Evolutionary conservation across 2,888 invertebrate genomes (phyloP).

Genomic region (Troides helena): DNA sequence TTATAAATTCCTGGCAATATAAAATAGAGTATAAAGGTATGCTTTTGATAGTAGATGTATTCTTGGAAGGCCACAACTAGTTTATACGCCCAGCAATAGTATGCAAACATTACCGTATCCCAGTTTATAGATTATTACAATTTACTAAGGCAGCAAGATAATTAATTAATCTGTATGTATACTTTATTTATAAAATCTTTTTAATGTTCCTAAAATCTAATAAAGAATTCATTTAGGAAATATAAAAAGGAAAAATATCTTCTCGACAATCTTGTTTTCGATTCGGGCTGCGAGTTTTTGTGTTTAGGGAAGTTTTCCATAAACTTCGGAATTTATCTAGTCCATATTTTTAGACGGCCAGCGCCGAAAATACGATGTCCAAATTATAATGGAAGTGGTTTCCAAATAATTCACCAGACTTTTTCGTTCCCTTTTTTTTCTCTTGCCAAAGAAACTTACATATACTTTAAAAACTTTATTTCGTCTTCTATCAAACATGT

Average conservation of each 20-base stretch:
- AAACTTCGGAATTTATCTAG: constrained; percentile 59
- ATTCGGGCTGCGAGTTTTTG: constrained; percentile 53
- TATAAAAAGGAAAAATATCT: constrained; percentile 5
- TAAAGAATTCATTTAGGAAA: constrained; percentile 1
- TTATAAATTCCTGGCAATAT: not conserved
- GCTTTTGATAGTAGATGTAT: not conserved
- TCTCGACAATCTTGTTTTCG: constrained; percentile 58
- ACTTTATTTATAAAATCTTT: not conserved
- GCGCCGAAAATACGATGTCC: constrained; percentile 54
- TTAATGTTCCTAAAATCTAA: not conserved
- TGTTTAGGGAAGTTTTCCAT: constrained; percentile 53
- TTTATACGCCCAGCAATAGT: not conserved
- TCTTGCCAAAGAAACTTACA: constrained; percentile 52
- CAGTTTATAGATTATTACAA: not conserved
- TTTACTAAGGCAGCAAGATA: no score
- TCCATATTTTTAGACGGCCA: constrained; percentile 56
- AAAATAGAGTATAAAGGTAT: not conserved
- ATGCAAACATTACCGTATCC: not conserved
- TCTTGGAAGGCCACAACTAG: not conserved
- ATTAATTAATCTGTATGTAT: not conserved
- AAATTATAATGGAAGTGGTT: constrained; percentile 61
- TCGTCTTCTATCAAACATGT: not conserved
- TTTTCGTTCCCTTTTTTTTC: constrained; percentile 54
- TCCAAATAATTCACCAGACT: constrained; percentile 59
- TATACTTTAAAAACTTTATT: not conserved